Conservation (phyloP, 1,140 invertebrate genomes). For the Lasioglossum baleicum region DNA sequence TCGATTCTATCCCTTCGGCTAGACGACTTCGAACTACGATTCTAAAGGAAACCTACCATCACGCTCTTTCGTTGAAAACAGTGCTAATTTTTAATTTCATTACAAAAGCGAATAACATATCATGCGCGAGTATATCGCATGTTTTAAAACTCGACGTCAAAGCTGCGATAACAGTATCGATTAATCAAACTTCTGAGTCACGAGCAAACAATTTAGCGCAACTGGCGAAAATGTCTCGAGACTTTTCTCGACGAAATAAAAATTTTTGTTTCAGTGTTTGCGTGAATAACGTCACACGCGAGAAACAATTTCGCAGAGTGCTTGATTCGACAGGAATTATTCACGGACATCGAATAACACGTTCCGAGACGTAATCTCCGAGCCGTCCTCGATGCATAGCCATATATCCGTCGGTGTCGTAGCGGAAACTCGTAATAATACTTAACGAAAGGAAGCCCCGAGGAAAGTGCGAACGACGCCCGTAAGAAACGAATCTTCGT, state of each 20-base stretch:
- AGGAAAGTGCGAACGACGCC: slow-evolving; percentile 29
- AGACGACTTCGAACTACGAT: background rate
- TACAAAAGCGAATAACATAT: too few relatives aligned
- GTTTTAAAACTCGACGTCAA: too few relatives aligned
- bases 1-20: background rate
- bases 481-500: slow-evolving; percentile 46
- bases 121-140: too few relatives aligned
- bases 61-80: too few relatives aligned
- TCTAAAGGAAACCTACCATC: background rate
- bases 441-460: background rate
- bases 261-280: too few relatives aligned
- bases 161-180: too few relatives aligned
- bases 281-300: background rate
- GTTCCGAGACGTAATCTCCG: background rate
- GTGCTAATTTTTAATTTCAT: too few relatives aligned
- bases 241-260: too few relatives aligned
- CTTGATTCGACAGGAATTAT: background rate
- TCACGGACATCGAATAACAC: background rate
- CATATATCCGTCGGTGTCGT: background rate
- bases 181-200: too few relatives aligned
- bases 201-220: too few relatives aligned
- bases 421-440: background rate
- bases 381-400: background rate
- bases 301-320: background rate
- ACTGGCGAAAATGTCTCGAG: too few relatives aligned